These are phyloP conservation scores for Phaedon cochleariae DNA, from an alignment of 2,888 invertebrate species.

Conservation along the genomic window DNA sequence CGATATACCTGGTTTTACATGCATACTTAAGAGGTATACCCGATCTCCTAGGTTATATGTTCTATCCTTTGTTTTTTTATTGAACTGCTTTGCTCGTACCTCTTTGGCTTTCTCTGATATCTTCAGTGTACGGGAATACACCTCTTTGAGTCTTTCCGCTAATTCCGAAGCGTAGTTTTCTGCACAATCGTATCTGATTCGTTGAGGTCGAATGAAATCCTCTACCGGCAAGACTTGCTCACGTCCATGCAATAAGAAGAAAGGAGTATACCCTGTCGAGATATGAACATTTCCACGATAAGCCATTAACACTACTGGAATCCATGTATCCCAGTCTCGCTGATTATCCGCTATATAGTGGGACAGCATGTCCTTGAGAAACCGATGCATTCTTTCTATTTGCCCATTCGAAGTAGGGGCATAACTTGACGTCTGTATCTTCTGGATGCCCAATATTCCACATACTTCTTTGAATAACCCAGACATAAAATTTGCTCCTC, in stretches of 20 bases:
- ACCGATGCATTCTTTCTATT: conserved; percentile 49
- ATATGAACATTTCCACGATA: conserved; percentile 10
- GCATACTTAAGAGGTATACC: conserved; percentile 5
- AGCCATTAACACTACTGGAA: no score
- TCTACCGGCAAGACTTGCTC: conserved; percentile 36
- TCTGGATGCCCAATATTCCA: no score
- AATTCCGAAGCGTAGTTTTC: conserved; percentile 38
- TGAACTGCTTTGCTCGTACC: background rate
- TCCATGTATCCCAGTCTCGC: conserved; percentile 47
- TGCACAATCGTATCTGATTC: no score
- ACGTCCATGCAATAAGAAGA: conserved; percentile 39
- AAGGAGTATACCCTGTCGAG: conserved; percentile 39
- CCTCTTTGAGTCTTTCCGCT: conserved; percentile 8
- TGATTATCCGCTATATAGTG: conserved; percentile 44
- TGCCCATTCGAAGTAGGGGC: no score
- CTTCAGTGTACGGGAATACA: conserved; percentile 5
- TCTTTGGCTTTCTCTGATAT: conserved; percentile 9
- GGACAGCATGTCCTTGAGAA: conserved; percentile 45
- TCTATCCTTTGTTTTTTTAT: background rate
- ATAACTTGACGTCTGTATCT: no score
- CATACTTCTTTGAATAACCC: no score
- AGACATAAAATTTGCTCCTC: no score
- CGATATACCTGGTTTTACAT: conserved; percentile 3
- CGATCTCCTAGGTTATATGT: conserved; percentile 2
- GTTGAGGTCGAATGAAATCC: no score